These are phyloP conservation scores for Stictonetta naevosa DNA, from an alignment of 2,113 vertebrate genomes.

Conservation along the genomic window DNA sequence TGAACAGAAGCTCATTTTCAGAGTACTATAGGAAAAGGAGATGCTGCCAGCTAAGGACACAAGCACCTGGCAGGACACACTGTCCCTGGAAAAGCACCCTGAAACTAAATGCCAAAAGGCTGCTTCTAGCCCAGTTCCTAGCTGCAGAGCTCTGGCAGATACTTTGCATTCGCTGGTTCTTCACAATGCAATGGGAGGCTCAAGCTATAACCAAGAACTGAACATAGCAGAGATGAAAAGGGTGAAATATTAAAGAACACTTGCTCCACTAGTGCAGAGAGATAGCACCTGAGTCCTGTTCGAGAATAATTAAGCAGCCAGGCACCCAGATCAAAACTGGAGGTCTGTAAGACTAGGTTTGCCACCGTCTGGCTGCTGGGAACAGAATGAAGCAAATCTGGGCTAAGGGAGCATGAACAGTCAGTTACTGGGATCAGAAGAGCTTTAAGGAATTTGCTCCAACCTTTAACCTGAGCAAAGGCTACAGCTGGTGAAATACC, in stretches of 20 bases:
- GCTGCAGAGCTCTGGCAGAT: not conserved
- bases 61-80: not conserved
- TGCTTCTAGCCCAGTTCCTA: not conserved
- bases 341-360: not conserved
- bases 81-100: not conserved
- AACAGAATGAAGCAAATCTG: not conserved
- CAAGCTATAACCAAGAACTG: not conserved
- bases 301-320: not conserved
- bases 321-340: not conserved
- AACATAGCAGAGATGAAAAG: not conserved
- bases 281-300: not conserved
- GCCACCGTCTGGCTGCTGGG: not conserved
- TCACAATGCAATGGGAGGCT: rapidly evolving
- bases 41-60: not conserved
- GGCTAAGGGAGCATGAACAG: not conserved
- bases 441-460: not conserved
- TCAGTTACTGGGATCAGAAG: not conserved
- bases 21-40: not conserved
- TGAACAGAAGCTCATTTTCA: not conserved
- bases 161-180: not conserved
- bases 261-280: not conserved
- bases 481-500: not conserved
- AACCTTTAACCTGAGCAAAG: not conserved
- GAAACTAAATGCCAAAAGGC: not conserved
- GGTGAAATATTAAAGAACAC: not conserved